Base-by-base conservation (phyloP, 2,888 invertebrate genomes). In the Troglohyphantes excavatus region DNA sequence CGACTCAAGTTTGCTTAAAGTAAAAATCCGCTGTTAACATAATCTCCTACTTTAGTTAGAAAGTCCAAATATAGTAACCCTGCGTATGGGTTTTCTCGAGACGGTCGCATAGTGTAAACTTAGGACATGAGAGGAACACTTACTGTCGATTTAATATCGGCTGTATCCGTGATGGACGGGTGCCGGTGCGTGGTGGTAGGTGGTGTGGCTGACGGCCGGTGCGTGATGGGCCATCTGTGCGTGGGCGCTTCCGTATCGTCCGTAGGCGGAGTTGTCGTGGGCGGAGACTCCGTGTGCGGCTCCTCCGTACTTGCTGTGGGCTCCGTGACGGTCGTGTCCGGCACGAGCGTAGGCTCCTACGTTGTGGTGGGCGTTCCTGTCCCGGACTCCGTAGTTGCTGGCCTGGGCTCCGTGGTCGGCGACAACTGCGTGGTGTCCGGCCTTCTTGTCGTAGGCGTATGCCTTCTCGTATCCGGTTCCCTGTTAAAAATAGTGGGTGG, bases 401-500 rank as follows among this genome's bases (percentile, higher is more conserved):
- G 81, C 70, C 6, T 43, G 65, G 7, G 85, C 86, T 67, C 90
- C 90, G 21, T 84, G 84, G 84, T 91, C 87, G 26, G 83, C 84
- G 26, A 59, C n/a, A 73, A 88, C 81, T 70, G 81, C 90, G 67
- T 88, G 83, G 86, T 90, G 82, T 6, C 86, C 90, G 68, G 84
- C 90, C 78, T 88, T 86, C 76, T 91, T 88, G 79, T 91, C 90
- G 75, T 88, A 91, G 19, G 84, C 88, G 75, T 88, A 91, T 6
- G 90, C 90, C 72, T 83, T 91, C 61, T 91, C 90, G 84, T 91
- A 91, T 46, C 88, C 90, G 19, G 87, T 39, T 27, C 88, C 90
- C 81, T 84, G 27, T 13, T 63, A 26, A n/a, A 68, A 68, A 26
- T 2, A 68, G 6, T 33, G 19, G 68, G n/a, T 33, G 68, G n/a